Evolutionary conservation across 2,797 vertebrate genomes (phyloP), one percentile per base, ranked within the genome.

Genomic region (Pseudochaenichthys georgianus): DNA sequence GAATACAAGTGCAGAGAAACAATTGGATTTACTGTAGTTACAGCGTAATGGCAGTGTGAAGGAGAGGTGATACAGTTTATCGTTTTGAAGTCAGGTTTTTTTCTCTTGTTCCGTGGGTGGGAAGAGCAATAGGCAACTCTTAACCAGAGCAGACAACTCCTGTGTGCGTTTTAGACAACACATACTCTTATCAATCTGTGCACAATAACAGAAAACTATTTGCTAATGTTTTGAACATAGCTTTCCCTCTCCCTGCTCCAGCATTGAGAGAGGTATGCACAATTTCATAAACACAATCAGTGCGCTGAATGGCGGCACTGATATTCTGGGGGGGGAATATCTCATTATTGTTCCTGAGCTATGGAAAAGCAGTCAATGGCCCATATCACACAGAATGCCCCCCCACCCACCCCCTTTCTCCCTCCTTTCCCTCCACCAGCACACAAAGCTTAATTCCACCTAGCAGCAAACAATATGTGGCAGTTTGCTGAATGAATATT

Each of bases 201-300:
- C 89, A 94, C 92, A 93, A 93, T 94, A 89, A 92, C 89, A 90
- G 88, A 93, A 94, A 94, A 93, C 93, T 94, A 95, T 95, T 93
- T 94, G 92, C 94, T 95, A 93, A 94, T 94, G 92, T 94, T 94
- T 92, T 87, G 93, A 94, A 93, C 94, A 94, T 93, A 89, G 92
- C 88, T 90, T 94, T 86, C 88, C 89, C 90, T 86, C 88, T 81
- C 84, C 89, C 79, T 87, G 80, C 85, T 86, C 78, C 83, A 64
- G 87, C 92, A 92, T 88, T 90, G 92, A 93, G 85, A 94, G 88
- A 94, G 92, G 89, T 93, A 94, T 91, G 93, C 92, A 93, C 93
- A 94, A 94, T 94, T 95, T 93, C 93, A 94, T 94, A 92, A 92
- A 93, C 92, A 93, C 93, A 94, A 95, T 94, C 93, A 94, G 91